phyloP scores from a whole-genome alignment of 1,140 invertebrate species.

The Melanaphis sacchari region DNA sequence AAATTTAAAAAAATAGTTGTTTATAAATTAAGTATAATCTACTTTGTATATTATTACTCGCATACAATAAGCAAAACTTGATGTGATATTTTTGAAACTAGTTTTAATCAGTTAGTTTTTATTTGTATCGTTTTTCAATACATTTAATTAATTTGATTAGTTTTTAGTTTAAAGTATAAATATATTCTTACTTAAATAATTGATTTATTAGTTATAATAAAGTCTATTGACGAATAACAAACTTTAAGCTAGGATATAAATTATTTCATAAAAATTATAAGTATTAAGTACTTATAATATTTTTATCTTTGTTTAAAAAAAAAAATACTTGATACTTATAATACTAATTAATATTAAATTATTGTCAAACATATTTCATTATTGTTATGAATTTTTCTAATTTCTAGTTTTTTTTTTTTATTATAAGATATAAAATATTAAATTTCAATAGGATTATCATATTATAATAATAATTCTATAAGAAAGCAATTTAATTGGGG shows the following conservation, averaged over 20 bases:
- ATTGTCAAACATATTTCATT: neutral
- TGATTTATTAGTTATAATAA: neutral
- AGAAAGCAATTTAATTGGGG: neutral
- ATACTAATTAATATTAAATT: neutral
- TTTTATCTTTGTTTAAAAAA: slow-evolving; percentile 1
- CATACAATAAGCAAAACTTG: neutral
- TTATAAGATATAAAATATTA: neutral
- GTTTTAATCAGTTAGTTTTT: neutral
- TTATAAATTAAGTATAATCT: neutral
- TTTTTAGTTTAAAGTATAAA: neutral
- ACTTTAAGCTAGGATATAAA: neutral
- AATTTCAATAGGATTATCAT: neutral
- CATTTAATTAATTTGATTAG: neutral
- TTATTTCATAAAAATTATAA: neutral
- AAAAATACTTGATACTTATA: neutral
- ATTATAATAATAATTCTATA: neutral
- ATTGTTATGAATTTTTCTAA: neutral
- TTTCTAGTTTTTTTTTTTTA: neutral
- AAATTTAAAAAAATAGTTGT: neutral
- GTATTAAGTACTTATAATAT: neutral
- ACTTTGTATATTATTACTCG: neutral
- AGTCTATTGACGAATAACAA: neutral
- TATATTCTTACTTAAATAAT: neutral
- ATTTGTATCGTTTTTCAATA: neutral
- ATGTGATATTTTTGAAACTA: neutral